Evolutionary conservation across 1,140 invertebrate genomes (phyloP).

Genomic region (Pissodes strobi): DNA sequence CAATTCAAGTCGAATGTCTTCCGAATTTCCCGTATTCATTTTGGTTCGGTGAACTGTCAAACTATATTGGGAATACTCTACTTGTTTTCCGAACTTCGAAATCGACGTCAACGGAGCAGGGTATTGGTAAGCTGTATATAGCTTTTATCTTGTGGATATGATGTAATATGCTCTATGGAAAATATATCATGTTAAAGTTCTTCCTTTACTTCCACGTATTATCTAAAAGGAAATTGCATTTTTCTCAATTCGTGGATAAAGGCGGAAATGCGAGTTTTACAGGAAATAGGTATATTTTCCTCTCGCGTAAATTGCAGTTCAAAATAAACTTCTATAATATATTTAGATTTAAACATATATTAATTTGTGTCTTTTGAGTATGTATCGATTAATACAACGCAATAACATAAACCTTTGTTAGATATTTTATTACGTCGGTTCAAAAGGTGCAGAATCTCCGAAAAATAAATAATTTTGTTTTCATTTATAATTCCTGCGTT

Average conservation of each 20-base stretch:
- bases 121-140: slow-evolving; percentile 2
- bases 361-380: no score
- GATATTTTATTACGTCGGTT: no score
- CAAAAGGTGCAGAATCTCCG: no score
- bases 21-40: slow-evolving; percentile 10
- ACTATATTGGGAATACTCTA: neutral
- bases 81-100: slow-evolving; percentile 1
- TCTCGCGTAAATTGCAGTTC: no score
- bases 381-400: no score
- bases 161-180: slow-evolving; percentile 7
- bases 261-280: slow-evolving; percentile 5
- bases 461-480: no score
- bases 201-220: neutral
- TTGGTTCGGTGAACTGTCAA: slow-evolving; percentile 18
- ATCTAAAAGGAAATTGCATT: slow-evolving; percentile 13
- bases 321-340: no score
- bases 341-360: no score
- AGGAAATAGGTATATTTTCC: no score
- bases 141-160: slow-evolving; percentile 12
- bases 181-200: slow-evolving; percentile 7
- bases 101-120: slow-evolving; percentile 8
- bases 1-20: neutral
- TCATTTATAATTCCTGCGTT: no score
- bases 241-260: slow-evolving; percentile 7
- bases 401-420: no score